Percentiles rank a stretch among this genome's conserved stretches.
These are phyloP conservation scores for Strigamia maritima DNA, from an alignment of 2,888 invertebrate species.

Conservation along the genomic window DNA sequence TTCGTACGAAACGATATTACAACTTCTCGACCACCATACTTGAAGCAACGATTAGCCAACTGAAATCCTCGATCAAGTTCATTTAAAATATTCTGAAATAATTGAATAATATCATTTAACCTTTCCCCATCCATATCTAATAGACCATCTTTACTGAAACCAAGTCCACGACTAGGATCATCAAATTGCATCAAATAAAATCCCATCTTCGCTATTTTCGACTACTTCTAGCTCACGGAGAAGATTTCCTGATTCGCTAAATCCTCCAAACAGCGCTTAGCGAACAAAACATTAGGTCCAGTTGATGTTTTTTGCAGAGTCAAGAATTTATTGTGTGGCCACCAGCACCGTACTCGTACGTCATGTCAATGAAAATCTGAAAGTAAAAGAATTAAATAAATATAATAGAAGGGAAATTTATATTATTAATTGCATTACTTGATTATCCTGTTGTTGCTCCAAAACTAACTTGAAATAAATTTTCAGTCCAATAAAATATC, in stretches of 20 bases:
- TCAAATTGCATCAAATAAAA: constrained; percentile 93
- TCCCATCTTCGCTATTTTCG: constrained; percentile 69
- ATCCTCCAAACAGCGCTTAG: constrained; percentile 70
- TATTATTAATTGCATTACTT: too few relatives aligned
- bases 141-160: constrained; percentile 77
- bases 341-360: constrained; percentile 93
- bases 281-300: background rate
- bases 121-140: constrained; percentile 80
- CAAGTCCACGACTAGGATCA: constrained; percentile 75
- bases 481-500: too few relatives aligned
- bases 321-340: constrained; percentile 75
- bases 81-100: constrained; percentile 56
- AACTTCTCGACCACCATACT: constrained; percentile 72
- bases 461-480: too few relatives aligned
- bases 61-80: constrained; percentile 86
- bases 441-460: constrained; percentile 58
- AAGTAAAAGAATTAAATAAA: background rate
- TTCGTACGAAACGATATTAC: constrained; percentile 84
- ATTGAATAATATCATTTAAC: background rate
- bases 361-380: constrained; percentile 82
- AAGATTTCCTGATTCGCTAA: constrained; percentile 76
- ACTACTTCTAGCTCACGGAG: constrained; percentile 61
- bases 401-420: too few relatives aligned
- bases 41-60: constrained; percentile 70
- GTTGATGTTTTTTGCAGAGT: constrained; percentile 62